Evolutionary conservation across 2,888 invertebrate genomes (phyloP).

Genomic region (Hofmannophila pseudospretella): DNA sequence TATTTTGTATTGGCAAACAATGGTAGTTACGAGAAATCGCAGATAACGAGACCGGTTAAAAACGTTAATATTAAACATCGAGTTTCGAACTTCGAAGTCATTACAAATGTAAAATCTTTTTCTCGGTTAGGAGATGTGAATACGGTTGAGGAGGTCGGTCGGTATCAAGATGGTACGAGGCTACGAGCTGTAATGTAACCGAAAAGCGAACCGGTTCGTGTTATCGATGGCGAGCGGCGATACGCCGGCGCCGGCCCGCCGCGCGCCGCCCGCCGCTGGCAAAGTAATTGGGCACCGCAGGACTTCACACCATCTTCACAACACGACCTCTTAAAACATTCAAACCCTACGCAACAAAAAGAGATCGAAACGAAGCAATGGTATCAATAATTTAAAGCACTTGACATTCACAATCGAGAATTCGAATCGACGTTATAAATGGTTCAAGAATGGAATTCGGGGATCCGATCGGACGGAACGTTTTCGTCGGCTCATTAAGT

Average conservation of each 20-base stretch:
- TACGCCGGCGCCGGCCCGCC: constrained; percentile 68
- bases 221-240: constrained; percentile 74
- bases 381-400: constrained; percentile 22
- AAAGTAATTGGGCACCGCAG: constrained; percentile 74
- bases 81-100: not conserved
- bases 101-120: constrained; percentile 3
- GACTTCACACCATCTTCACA: constrained; percentile 67
- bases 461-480: constrained; percentile 43
- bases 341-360: not conserved
- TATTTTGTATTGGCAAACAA: not conserved
- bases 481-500: constrained; percentile 31
- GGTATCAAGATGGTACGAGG: constrained; percentile 4
- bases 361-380: not conserved
- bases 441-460: constrained; percentile 43
- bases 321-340: not conserved
- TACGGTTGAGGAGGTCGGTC: not conserved
- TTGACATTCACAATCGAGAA: constrained; percentile 39
- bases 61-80: not conserved
- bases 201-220: constrained; percentile 65
- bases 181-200: too few relatives aligned
- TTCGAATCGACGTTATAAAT: constrained; percentile 54
- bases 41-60: constrained; percentile 1
- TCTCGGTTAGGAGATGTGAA: not conserved
- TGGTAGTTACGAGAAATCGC: not conserved
- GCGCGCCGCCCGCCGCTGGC: constrained; percentile 65